A percentile compares a stretch with the other conserved stretches of the same genome.
Conservation (phyloP, 2,797 vertebrate genomes). For the Macropodus opercularis region DNA sequence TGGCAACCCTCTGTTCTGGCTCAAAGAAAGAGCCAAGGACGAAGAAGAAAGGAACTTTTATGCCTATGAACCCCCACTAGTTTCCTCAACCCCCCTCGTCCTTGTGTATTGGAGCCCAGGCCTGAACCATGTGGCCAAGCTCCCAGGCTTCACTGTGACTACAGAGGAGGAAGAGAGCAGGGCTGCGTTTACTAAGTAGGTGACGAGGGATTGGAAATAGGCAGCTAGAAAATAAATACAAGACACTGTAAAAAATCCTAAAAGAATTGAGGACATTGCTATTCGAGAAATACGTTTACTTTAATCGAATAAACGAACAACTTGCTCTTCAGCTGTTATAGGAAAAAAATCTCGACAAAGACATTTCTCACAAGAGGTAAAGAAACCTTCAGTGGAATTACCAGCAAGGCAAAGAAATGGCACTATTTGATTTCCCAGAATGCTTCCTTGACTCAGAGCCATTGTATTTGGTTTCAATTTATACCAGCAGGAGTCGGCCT, state of each 20-base stretch:
- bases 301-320: conserved; percentile 25
- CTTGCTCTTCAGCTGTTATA: conserved; percentile 11
- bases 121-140: conserved; percentile 79
- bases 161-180: conserved; percentile 51
- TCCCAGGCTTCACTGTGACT: conserved; percentile 75
- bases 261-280: conserved; percentile 1
- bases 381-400: conserved; percentile 58
- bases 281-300: conserved; percentile 23
- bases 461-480: conserved; percentile 78
- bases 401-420: conserved; percentile 52
- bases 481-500: conserved; percentile 70
- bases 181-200: conserved; percentile 55
- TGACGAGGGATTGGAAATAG: conserved; percentile 41
- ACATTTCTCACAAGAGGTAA: conserved; percentile 39
- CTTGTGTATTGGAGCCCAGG: conserved; percentile 71
- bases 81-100: conserved; percentile 63
- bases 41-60: conserved; percentile 82
- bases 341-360: conserved; percentile 18
- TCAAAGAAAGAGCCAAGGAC: conserved; percentile 75
- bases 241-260: conserved; percentile 18
- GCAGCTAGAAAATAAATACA: conserved; percentile 19
- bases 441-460: conserved; percentile 62
- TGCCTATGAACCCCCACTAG: conserved; percentile 70
- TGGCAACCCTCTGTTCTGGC: conserved; percentile 83
- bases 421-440: conserved; percentile 68